Percentiles rank a stretch among this genome's conserved stretches.
These are phyloP conservation scores for Otus scops DNA, from an alignment of 2,797 vertebrate species.

Conservation along the genomic window DNA sequence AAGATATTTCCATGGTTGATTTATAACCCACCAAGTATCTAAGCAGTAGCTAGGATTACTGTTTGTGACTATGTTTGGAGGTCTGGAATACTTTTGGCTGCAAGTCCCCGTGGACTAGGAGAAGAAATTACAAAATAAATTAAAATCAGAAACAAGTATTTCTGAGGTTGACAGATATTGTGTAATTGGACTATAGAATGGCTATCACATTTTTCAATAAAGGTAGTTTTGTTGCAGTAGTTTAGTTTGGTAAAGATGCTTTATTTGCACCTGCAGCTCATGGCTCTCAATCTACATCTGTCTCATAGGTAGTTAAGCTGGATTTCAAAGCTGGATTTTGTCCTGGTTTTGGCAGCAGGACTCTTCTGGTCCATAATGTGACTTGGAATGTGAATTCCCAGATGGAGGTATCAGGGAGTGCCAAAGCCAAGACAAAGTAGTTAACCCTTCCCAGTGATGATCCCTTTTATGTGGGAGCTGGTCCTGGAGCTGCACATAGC, in stretches of 20 bases:
- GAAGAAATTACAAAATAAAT: background rate
- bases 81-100: background rate
- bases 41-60: background rate
- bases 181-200: background rate
- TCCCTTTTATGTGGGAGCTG: background rate
- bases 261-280: background rate
- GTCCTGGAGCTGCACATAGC: fast-evolving
- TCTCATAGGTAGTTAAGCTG: background rate
- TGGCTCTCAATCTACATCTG: fast-evolving
- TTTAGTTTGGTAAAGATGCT: background rate
- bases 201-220: background rate
- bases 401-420: background rate
- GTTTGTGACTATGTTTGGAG: background rate
- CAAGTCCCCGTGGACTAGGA: background rate
- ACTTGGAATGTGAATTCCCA: background rate
- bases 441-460: background rate
- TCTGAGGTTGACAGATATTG: background rate
- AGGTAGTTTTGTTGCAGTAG: background rate
- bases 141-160: background rate
- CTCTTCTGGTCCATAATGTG: background rate
- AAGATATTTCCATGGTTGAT: background rate
- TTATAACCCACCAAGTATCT: background rate
- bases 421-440: background rate
- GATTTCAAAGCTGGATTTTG: background rate
- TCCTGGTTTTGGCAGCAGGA: background rate